Percentiles rank a stretch among this genome's conserved stretches.
Evolutionary conservation across 2,888 invertebrate species (phyloP).

Genomic region (Plagodis pulveraria): DNA sequence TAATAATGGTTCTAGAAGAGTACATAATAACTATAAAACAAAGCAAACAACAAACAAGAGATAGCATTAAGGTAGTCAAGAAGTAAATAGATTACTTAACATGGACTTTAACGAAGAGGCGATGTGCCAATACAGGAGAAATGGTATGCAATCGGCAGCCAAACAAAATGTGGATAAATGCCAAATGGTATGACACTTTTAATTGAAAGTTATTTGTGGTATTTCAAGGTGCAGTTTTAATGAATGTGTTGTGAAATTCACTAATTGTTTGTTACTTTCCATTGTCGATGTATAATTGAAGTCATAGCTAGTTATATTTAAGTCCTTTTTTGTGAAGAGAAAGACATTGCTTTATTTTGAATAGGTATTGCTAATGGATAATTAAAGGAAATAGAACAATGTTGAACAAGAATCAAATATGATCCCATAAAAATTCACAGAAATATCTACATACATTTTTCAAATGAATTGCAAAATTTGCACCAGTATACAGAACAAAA

Average conservation of each 20-base stretch:
- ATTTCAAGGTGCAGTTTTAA: slow-evolving; percentile 19
- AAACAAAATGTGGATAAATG: slow-evolving; percentile 19
- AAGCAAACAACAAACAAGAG: background rate
- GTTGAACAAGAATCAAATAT: background rate
- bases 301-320: no score
- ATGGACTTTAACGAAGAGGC: slow-evolving; percentile 37
- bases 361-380: no score
- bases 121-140: slow-evolving; percentile 38
- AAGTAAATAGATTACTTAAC: slow-evolving; percentile 37
- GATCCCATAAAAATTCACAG: background rate
- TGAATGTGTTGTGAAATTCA: slow-evolving; percentile 11
- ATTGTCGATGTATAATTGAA: background rate
- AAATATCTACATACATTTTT: background rate
- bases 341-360: no score
- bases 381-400: no score
- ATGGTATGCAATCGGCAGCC: slow-evolving; percentile 37
- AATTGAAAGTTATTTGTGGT: slow-evolving; percentile 34
- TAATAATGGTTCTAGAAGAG: no score
- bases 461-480: no score
- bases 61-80: slow-evolving; percentile 6
- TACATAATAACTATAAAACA: background rate
- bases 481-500: no score
- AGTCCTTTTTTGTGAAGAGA: no score
- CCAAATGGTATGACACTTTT: slow-evolving; percentile 36
- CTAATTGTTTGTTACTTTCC: slow-evolving; percentile 9